These are phyloP conservation scores for Scelioninae gen. 2 DNA, from an alignment of 2,888 invertebrate species.

Conservation along the genomic window DNA sequence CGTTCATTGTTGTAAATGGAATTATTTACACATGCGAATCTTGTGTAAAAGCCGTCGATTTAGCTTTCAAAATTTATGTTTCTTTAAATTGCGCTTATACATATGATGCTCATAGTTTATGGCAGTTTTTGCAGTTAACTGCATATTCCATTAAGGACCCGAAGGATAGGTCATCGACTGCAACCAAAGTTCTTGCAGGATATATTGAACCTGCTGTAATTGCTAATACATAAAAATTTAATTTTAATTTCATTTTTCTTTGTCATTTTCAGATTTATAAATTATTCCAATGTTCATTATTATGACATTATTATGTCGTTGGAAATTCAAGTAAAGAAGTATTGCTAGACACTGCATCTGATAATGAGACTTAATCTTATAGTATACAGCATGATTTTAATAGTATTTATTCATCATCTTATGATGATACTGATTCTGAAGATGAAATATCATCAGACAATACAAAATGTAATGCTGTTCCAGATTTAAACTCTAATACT, in stretches of 20 bases:
- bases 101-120: conserved; percentile 12
- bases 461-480: too few species aligned
- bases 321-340: too few species aligned
- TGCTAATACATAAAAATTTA: too few species aligned
- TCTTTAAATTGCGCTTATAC: conserved; percentile 15
- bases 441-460: too few species aligned
- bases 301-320: too few species aligned
- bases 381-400: too few species aligned
- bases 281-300: conserved; percentile 14
- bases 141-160: neutral
- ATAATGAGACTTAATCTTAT: too few species aligned
- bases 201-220: neutral
- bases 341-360: too few species aligned
- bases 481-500: too few species aligned
- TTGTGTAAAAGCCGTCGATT: conserved; percentile 17
- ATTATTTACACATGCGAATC: conserved; percentile 4
- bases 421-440: too few species aligned
- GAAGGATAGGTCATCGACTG: neutral
- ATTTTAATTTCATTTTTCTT: too few species aligned
- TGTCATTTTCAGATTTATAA: neutral
- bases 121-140: conserved; percentile 20
- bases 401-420: too few species aligned
- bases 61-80: conserved; percentile 17
- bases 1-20: conserved; percentile 24
- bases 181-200: conserved; percentile 1